phyloP scores from a whole-genome alignment of 2,113 vertebrate species.

The Aldabrachelys gigantea region DNA sequence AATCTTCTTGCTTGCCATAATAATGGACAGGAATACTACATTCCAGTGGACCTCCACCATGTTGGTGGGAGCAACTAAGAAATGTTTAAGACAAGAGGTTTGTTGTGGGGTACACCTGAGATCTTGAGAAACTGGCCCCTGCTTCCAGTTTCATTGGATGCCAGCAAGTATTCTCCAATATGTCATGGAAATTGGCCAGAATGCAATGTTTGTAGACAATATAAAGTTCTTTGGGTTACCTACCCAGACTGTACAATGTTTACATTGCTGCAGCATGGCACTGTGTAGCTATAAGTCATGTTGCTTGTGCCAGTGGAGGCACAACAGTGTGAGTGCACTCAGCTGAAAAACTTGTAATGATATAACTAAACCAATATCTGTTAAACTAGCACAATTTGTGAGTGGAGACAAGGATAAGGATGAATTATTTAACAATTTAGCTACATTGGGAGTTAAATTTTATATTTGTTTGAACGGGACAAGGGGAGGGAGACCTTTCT shows the following conservation, averaged over 20 bases:
- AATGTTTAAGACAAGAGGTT: neutral
- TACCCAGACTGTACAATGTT: neutral
- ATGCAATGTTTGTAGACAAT: neutral
- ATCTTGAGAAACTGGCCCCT: neutral
- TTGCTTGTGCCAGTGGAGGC: neutral
- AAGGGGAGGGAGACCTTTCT: neutral
- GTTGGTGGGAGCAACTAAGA: neutral
- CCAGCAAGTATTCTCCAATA: neutral
- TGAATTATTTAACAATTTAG: neutral
- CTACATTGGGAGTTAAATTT: neutral
- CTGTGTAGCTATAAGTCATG: neutral
- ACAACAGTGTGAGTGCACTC: neutral
- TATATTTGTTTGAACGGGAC: neutral
- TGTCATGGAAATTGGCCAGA: neutral
- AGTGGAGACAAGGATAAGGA: neutral
- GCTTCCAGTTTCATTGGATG: neutral
- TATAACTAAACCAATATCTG: neutral
- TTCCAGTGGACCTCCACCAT: neutral
- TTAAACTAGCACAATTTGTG: neutral
- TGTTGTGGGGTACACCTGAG: neutral
- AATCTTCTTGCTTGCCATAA: neutral
- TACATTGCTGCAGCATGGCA: neutral
- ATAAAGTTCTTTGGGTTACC: neutral
- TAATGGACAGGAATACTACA: neutral
- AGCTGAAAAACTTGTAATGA: neutral